Evolutionary conservation across 2,797 vertebrate species (phyloP).

Genomic region (Acomys russatus): DNA sequence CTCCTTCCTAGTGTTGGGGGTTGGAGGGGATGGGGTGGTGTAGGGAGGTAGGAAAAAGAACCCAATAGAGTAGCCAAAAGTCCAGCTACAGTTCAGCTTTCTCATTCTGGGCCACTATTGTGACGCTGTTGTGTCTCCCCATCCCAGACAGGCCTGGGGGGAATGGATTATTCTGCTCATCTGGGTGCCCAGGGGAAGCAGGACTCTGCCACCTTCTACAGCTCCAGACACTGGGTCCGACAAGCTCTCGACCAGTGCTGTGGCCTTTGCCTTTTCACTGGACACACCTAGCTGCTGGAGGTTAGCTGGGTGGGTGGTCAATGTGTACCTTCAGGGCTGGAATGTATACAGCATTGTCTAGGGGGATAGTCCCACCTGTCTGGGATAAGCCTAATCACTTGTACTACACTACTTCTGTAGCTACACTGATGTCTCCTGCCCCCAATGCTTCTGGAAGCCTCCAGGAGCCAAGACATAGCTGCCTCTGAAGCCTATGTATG

Average conservation of each 20-base stretch:
- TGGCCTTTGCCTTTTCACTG: neutral
- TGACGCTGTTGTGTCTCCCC: neutral
- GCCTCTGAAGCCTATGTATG: neutral
- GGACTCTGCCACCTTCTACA: neutral
- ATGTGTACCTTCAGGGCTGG: neutral
- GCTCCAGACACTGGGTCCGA: neutral
- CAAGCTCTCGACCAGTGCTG: neutral
- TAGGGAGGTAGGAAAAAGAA: no score
- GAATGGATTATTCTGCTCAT: neutral
- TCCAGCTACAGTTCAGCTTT: neutral
- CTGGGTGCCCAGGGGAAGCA: neutral
- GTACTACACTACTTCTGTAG: neutral
- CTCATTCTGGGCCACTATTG: neutral
- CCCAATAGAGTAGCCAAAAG: no score
- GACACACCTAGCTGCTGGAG: neutral
- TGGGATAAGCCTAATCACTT: neutral
- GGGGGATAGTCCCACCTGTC: no score
- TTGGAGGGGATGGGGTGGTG: no score
- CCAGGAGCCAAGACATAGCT: neutral
- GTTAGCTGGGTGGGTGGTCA: neutral
- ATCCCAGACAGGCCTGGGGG: no score
- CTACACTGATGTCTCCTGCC: neutral
- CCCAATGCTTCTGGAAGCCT: neutral
- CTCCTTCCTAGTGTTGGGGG: no score
- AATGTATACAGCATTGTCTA: neutral